These are phyloP conservation scores for Synanthedon tipuliformis DNA, from an alignment of 2,888 invertebrate genomes.

Conservation along the genomic window DNA sequence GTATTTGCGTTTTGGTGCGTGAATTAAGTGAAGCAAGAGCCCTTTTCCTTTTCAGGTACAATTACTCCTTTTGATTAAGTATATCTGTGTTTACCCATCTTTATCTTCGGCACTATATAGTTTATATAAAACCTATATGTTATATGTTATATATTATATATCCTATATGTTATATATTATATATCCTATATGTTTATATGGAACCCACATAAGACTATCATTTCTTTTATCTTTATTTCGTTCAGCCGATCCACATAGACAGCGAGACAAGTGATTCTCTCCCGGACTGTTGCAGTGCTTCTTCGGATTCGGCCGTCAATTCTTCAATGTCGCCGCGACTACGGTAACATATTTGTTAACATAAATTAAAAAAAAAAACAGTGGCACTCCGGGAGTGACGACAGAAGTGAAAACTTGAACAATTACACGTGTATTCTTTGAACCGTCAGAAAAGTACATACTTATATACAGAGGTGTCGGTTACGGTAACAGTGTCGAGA, in stretches of 20 bases:
- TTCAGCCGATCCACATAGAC: conserved; percentile 59
- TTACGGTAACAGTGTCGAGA: too few species aligned
- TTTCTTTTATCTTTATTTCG: conserved; percentile 4
- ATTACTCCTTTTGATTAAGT: background rate
- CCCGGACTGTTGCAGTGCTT: conserved; percentile 51
- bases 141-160: too few species aligned
- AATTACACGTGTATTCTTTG: too few species aligned
- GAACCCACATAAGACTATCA: background rate
- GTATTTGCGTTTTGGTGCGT: too few species aligned
- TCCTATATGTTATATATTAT: too few species aligned
- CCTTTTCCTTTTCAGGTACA: background rate
- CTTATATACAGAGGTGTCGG: too few species aligned
- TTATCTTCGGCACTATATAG: background rate
- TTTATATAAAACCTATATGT: too few species aligned
- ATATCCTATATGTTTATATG: background rate
- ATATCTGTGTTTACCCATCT: background rate
- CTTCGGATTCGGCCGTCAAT: conserved; percentile 46
- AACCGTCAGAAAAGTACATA: too few species aligned
- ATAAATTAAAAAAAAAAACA: background rate
- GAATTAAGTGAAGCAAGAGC: too few species aligned
- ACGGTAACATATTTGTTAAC: conserved; percentile 15
- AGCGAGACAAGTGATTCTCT: conserved; percentile 61
- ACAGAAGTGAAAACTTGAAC: too few species aligned
- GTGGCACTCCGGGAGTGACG: too few species aligned
- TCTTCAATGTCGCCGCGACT: conserved; percentile 19